Percentiles rank a stretch among this genome's conserved stretches.
These are phyloP conservation scores for Patella vulgata DNA, from an alignment of 1,140 invertebrate genomes.

Conservation along the genomic window DNA sequence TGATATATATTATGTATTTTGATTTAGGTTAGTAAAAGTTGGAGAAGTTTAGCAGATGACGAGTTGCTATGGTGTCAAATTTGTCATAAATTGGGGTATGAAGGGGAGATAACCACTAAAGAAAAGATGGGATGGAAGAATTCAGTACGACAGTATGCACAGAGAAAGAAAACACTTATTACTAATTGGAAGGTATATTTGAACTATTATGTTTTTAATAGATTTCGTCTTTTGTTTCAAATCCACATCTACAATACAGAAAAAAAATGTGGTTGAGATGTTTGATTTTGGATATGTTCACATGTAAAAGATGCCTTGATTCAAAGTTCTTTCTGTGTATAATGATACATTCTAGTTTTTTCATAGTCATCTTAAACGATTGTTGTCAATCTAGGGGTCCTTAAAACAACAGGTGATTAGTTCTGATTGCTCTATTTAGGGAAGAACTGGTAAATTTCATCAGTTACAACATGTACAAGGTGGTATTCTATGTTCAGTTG, in stretches of 20 bases:
- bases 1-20: too few relatives aligned
- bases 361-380: too few relatives aligned
- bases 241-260: too few relatives aligned
- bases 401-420: too few relatives aligned
- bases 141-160: conserved; percentile 41
- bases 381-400: too few relatives aligned
- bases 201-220: background rate
- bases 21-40: conserved; percentile 60
- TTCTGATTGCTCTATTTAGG: too few relatives aligned
- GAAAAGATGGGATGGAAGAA: conserved; percentile 55
- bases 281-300: too few relatives aligned
- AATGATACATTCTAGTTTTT: too few relatives aligned
- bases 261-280: too few relatives aligned
- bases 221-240: too few relatives aligned
- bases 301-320: too few relatives aligned
- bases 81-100: conserved; percentile 51
- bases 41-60: conserved; percentile 61
- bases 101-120: conserved; percentile 33
- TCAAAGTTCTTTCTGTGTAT: too few relatives aligned
- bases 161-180: conserved; percentile 34
- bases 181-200: conserved; percentile 61
- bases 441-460: conserved; percentile 44
- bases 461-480: conserved; percentile 51
- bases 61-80: conserved; percentile 59
- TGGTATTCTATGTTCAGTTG: conserved; percentile 50